Evolutionary conservation across 2,888 invertebrate genomes (phyloP), one percentile per base, ranked within the genome.

Genomic region (Bellardia bayeri): DNA sequence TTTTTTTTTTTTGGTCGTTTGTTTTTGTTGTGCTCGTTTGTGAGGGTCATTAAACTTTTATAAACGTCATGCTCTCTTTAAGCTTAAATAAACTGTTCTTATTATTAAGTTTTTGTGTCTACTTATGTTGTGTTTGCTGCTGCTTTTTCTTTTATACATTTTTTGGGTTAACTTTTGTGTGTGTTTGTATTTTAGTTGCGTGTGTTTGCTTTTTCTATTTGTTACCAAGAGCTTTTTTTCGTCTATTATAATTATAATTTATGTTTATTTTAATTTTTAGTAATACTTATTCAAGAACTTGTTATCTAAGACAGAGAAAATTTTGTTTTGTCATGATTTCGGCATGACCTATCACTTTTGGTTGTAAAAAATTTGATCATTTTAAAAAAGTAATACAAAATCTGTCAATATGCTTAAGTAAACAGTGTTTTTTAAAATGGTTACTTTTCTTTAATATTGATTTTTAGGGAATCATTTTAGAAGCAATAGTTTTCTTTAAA

Each of bases 31-130:
- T 63, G 33, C 7, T 56, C 66, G 80, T 78, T 54, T 71, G 45
- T 49, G 75, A 71, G 80, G 86, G 80, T 83, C 83, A 83, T 87
- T 87, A 83, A 76, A 81, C 83, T 51, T 30, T 80, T 58, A 37
- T 16, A 42, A 86, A 86, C 86, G 86, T 86, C 83, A 83, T 83
- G 86, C 86, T 80, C 83, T 83, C 83, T 83, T 87, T 87, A 83
- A 61, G 86, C 75, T 79, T 75, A 49, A 82, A 63, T 54, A 75
- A 79, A 83, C 40, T 56, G 75, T 80, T 82, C 82, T 75, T 82
- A 23, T 54, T 71, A 58, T 45, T 14, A 80, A 66, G 45, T 58
- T 66, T 42, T 40, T 40, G 74, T 61, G 82, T 64, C 74, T 63
- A 58, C 23, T 56, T 58, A 56, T 66, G 9, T 16, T 75, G n/a